Evolutionary conservation across 2,113 vertebrate species (phyloP), one percentile per base, ranked within the genome.

Genomic region (Nibea coibor): DNA sequence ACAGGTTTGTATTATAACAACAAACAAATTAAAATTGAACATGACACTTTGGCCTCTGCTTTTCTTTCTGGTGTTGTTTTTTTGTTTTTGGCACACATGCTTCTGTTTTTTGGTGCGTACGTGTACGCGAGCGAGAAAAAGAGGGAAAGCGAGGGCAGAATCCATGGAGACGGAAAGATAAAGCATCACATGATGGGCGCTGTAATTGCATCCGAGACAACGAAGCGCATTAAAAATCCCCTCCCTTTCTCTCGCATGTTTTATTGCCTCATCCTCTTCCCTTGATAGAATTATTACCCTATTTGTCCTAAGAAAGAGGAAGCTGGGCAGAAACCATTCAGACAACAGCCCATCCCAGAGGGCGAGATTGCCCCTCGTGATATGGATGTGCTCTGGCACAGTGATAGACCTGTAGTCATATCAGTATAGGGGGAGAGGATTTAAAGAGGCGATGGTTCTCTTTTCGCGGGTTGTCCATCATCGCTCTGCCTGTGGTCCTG

Each of bases 201-300:
- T 80, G 90, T 93, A 94, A 94, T 89, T 93, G 89, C 84, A 84
- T 93, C 73, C 10, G 61, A 86, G 88, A 87, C 65, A 80, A 88
- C 80, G 66, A 43, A 88, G 84, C 86, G 62, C 85, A 92, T 91
- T 90, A 83, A 87, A 87, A 88, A 82, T 72, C 64, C 75, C 73
- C 78, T 62, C 76, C 81, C 86, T 75, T 50, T 61, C 70, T 72
- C 43, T 72, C 43, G 43, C 78, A 28, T 89, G 79, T 83, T 92
- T 91, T 89, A 92, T 89, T 86, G 88, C 87, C 84, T 88, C 81
- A 50, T 85, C 65, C 86, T 75, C 78, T 69, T 65, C 50, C 72
- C 83, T 83, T 90, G 88, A 93, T 93, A 80, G 87, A 92, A 85
- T 91, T 87, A 90, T 85, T 87, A 84, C 75, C 76, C 81, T 73